Percentiles rank a stretch among this genome's conserved stretches.
Conservation (phyloP, 2,113 vertebrate genomes). For the Edolisoma coerulescens region DNA sequence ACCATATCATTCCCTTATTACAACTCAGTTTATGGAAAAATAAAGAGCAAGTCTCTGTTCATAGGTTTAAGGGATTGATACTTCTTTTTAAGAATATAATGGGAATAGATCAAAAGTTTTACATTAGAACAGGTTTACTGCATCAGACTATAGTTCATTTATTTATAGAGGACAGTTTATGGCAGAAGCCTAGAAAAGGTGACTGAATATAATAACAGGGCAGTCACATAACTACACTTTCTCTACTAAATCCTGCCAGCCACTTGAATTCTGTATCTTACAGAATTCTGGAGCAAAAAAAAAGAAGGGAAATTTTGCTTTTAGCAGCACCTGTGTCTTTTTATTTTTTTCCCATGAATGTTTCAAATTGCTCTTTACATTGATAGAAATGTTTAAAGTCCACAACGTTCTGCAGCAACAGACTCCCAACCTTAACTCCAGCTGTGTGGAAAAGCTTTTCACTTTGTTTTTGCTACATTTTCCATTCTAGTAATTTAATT, state of each 20-base stretch:
- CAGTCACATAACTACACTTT: not conserved
- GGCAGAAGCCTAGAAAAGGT: not conserved
- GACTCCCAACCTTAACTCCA: not conserved
- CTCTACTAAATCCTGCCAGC: not conserved
- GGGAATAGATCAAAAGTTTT: not conserved
- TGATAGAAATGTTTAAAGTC: not conserved
- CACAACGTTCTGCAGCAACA: not conserved
- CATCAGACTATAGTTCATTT: not conserved
- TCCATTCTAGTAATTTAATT: not conserved
- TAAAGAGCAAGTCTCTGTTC: not conserved
- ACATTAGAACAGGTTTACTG: not conserved
- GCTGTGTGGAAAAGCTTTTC: not conserved
- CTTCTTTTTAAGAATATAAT: not conserved
- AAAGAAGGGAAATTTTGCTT: not conserved
- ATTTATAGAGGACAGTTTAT: not conserved
- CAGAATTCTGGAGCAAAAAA: not conserved
- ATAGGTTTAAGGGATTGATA: not conserved
- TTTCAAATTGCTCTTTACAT: not conserved
- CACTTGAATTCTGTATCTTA: not conserved
- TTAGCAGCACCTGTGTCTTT: not conserved
- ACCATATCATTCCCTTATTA: not conserved
- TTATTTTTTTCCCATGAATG: rapidly evolving
- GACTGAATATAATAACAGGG: not conserved
- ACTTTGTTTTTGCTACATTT: not conserved
- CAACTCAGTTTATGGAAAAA: not conserved